phyloP scores from a whole-genome alignment of 2,888 invertebrate species.

The Phragmatobia fuliginosa region DNA sequence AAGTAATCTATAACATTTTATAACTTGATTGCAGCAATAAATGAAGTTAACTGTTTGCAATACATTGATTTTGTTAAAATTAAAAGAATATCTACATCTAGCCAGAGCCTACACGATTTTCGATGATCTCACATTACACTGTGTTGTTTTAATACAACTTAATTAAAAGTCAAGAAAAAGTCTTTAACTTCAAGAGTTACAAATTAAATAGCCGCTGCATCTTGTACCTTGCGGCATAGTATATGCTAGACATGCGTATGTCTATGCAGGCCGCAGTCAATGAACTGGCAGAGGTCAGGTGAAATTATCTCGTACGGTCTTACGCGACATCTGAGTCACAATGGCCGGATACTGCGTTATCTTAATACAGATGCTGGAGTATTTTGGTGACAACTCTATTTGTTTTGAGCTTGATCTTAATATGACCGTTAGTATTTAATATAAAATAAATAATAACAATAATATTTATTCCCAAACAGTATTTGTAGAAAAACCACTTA shows the following conservation, averaged over 20 bases:
- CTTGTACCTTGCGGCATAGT: conserved; percentile 41
- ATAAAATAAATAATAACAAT: no score
- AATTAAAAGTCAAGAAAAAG: not conserved
- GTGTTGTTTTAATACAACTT: not conserved
- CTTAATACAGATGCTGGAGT: conserved; percentile 63
- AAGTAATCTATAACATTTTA: not conserved
- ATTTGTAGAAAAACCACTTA: no score
- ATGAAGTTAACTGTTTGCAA: not conserved
- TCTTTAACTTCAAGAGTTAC: not conserved
- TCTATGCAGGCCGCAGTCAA: conserved; percentile 84
- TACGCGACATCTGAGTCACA: conserved; percentile 82
- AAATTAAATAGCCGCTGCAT: conserved; percentile 14
- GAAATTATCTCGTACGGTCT: conserved; percentile 83
- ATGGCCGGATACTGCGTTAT: conserved; percentile 77
- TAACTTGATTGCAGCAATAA: not conserved
- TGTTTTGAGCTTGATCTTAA: conserved; percentile 31
- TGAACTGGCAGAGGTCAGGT: conserved; percentile 86
- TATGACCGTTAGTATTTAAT: conserved; percentile 4
- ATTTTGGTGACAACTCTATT: conserved; percentile 62
- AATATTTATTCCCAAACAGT: no score
- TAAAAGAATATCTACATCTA: not conserved
- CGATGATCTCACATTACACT: not conserved
- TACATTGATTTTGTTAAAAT: not conserved
- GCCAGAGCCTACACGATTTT: not conserved
- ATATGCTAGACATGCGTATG: conserved; percentile 80